Evolutionary conservation across 2,888 invertebrate genomes (phyloP).

Genomic region (Mesodorylaimus sp.): DNA sequence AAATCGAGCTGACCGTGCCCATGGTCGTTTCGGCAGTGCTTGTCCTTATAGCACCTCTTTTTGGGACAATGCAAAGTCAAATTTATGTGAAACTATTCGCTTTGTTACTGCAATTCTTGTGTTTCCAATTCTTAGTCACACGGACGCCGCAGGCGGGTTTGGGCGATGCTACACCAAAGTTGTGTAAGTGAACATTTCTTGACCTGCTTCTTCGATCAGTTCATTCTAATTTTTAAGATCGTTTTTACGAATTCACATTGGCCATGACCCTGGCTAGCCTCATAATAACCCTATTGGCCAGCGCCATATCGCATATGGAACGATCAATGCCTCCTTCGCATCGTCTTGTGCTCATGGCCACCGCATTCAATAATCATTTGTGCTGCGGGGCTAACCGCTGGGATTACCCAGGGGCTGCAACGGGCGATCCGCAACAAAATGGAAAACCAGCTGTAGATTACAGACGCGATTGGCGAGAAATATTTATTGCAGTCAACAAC

Average conservation of each 20-base stretch:
- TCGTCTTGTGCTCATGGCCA: constrained; percentile 5
- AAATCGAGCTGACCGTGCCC: constrained; percentile 21
- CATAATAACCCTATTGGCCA: constrained; percentile 21
- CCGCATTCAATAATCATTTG: constrained; percentile 6
- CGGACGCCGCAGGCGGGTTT: constrained; percentile 22
- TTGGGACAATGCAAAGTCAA: constrained; percentile 22
- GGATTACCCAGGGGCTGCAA: neutral
- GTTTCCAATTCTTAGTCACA: constrained; percentile 23
- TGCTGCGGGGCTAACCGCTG: constrained; percentile 1
- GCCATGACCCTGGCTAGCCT: constrained; percentile 19
- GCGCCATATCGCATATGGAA: constrained; percentile 18
- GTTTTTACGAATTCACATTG: constrained; percentile 24
- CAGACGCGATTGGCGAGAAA: constrained; percentile 5
- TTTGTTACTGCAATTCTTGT: constrained; percentile 22
- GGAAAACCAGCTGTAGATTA: neutral
- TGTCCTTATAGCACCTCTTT: constrained; percentile 21
- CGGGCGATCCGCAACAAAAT: neutral
- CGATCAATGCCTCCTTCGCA: constrained; percentile 20
- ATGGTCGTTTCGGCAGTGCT: constrained; percentile 21
- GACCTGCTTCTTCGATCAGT: neutral
- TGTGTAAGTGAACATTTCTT: constrained; percentile 17
- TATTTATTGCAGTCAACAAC: constrained; percentile 10
- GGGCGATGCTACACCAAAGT: constrained; percentile 19
- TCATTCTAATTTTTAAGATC: constrained; percentile 14
- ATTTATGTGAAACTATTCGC: constrained; percentile 24